phyloP scores from a whole-genome alignment of 2,797 vertebrate genomes.

The Chelon auratus region DNA sequence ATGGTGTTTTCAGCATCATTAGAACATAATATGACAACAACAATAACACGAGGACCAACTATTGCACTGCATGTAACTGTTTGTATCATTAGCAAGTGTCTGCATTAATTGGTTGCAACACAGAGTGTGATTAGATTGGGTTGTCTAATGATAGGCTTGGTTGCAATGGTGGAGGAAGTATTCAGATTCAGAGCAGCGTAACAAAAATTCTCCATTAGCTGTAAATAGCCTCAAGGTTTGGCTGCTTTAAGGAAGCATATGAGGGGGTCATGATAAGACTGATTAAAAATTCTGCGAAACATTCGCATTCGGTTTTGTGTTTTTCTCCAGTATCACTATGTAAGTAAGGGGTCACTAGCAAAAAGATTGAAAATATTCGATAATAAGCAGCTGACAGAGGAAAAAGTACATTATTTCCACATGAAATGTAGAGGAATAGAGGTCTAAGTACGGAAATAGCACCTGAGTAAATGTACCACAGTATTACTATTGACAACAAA shows the following conservation, averaged over 20 bases:
- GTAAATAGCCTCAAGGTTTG: background rate
- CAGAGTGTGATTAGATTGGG: constrained; percentile 51
- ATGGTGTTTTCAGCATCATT: constrained; percentile 51
- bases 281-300: background rate
- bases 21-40: constrained; percentile 59
- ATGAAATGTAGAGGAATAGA: background rate
- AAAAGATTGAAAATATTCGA: background rate
- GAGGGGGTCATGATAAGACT: background rate
- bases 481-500: too few species aligned
- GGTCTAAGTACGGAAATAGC: background rate
- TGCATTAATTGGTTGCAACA: constrained; percentile 65
- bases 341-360: background rate
- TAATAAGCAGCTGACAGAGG: background rate
- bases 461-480: too few species aligned
- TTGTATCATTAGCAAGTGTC: constrained; percentile 63
- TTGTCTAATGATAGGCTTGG: constrained; percentile 52
- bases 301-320: background rate
- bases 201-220: background rate
- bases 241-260: background rate
- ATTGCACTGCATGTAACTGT: constrained; percentile 52
- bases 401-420: background rate
- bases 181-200: constrained; percentile 8
- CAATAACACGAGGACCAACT: constrained; percentile 43
- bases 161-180: constrained; percentile 16
- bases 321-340: background rate